These are phyloP conservation scores for Brenthis hecate DNA, from an alignment of 2,888 invertebrate species.

Conservation along the genomic window DNA sequence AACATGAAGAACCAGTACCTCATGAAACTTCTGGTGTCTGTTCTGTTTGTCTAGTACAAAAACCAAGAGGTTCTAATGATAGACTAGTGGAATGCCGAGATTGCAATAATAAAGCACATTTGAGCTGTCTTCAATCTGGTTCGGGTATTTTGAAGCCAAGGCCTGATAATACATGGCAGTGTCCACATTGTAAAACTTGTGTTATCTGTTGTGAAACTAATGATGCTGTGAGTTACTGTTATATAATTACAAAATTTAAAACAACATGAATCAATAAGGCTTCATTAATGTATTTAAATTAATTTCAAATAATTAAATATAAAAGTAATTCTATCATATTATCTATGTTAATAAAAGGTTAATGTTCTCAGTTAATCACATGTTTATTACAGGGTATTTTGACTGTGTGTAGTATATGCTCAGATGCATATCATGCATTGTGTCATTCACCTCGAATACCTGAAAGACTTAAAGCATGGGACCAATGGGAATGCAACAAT, in stretches of 20 bases:
- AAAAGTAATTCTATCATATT: too few relatives aligned
- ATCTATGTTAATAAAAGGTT: too few relatives aligned
- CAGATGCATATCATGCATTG: slow-evolving; percentile 91
- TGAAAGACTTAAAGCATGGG: slow-evolving; percentile 80
- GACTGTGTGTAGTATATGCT: slow-evolving; percentile 91
- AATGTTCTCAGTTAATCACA: not conserved
- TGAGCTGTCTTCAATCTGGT: slow-evolving; percentile 86
- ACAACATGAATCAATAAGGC: not conserved
- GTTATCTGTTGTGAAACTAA: slow-evolving; percentile 90
- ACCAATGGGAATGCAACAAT: slow-evolving; percentile 88
- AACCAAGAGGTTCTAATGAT: slow-evolving; percentile 83
- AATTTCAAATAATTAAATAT: not conserved
- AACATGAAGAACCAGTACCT: slow-evolving; percentile 65
- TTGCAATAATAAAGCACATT: slow-evolving; percentile 88
- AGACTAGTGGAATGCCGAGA: slow-evolving; percentile 86
- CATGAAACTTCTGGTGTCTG: slow-evolving; percentile 82
- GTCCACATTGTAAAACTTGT: slow-evolving; percentile 94
- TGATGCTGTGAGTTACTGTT: slow-evolving; percentile 84
- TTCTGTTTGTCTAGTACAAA: slow-evolving; percentile 83
- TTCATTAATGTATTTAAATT: slow-evolving; percentile 10
- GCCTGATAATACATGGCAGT: slow-evolving; percentile 90
- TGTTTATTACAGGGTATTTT: slow-evolving; percentile 82
- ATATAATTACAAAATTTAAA: not conserved
- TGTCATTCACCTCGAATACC: slow-evolving; percentile 89
- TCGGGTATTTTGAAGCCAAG: slow-evolving; percentile 85